Evolutionary conservation across 2,797 vertebrate genomes (phyloP).

Genomic region (Argentina silus): DNA sequence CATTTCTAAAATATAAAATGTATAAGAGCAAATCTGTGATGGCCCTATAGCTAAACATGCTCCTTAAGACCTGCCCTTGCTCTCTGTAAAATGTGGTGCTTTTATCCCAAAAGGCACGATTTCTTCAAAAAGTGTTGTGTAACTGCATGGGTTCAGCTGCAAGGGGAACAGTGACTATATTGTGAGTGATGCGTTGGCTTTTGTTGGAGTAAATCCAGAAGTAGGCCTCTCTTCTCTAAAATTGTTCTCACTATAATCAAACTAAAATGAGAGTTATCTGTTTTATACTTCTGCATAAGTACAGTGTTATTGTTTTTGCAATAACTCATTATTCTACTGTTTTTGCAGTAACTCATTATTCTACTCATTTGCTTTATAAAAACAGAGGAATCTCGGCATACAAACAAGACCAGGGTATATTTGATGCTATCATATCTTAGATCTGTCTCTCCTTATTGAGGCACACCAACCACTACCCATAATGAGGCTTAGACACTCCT

Average conservation of each 20-base stretch:
- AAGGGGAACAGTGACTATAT: slow-evolving; percentile 53
- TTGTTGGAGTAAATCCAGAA: slow-evolving; percentile 41
- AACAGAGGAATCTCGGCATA: not conserved
- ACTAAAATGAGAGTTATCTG: not conserved
- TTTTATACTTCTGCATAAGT: not conserved
- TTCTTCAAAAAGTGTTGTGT: too few relatives aligned
- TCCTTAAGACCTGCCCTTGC: too few relatives aligned
- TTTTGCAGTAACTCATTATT: not conserved
- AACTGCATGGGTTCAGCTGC: slow-evolving; percentile 47
- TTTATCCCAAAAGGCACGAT: too few relatives aligned
- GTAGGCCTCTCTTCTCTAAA: not conserved
- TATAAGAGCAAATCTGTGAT: too few relatives aligned
- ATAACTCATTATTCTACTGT: not conserved
- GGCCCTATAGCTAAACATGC: too few relatives aligned
- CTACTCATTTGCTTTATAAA: not conserved
- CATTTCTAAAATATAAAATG: too few relatives aligned
- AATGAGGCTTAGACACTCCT: not conserved
- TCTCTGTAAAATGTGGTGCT: too few relatives aligned
- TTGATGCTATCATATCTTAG: too few relatives aligned
- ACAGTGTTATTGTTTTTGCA: not conserved
- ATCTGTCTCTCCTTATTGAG: too few relatives aligned
- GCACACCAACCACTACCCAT: too few relatives aligned
- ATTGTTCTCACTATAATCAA: not conserved
- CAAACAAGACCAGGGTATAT: too few relatives aligned
- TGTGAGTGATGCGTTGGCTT: slow-evolving; percentile 57